Conservation (phyloP, 2,113 vertebrate genomes). For the Morphnarchus princeps region DNA sequence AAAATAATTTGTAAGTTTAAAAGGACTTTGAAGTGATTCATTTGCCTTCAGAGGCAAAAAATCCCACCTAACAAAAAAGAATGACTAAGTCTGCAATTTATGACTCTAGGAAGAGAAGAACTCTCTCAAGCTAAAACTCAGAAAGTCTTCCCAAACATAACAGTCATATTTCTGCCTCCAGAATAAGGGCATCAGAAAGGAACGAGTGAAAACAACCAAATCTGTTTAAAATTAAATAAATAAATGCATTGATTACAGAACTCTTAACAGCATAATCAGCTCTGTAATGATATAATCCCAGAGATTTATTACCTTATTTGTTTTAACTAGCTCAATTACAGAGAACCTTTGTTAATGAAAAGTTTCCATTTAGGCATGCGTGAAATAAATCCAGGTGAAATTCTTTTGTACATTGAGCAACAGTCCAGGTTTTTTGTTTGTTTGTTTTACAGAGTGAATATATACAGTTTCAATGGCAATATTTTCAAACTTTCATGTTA, state of each 20-base stretch:
- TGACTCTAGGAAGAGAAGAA: neutral
- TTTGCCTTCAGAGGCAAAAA: neutral
- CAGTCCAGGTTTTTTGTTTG: neutral
- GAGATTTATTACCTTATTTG: neutral
- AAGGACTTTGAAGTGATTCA: neutral
- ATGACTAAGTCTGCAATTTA: neutral
- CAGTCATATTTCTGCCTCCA: neutral
- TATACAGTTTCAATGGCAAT: neutral
- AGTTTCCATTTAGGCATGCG: rapidly evolving
- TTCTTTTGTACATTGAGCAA: neutral
- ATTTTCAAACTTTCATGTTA: neutral
- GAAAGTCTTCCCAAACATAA: neutral
- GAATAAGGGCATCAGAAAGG: neutral
- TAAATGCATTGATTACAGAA: neutral
- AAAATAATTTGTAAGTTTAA: neutral
- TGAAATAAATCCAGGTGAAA: neutral
- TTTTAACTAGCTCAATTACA: neutral
- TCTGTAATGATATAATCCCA: neutral
- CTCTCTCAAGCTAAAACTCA: neutral
- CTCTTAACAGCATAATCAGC: neutral
- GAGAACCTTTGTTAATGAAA: neutral
- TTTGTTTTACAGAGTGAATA: neutral
- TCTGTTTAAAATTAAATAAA: neutral
- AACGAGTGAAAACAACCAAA: neutral
- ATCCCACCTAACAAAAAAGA: neutral